Percentiles rank a stretch among this genome's conserved stretches.
phyloP scores from a whole-genome alignment of 2,797 vertebrate species.

The Hirundo rustica region DNA sequence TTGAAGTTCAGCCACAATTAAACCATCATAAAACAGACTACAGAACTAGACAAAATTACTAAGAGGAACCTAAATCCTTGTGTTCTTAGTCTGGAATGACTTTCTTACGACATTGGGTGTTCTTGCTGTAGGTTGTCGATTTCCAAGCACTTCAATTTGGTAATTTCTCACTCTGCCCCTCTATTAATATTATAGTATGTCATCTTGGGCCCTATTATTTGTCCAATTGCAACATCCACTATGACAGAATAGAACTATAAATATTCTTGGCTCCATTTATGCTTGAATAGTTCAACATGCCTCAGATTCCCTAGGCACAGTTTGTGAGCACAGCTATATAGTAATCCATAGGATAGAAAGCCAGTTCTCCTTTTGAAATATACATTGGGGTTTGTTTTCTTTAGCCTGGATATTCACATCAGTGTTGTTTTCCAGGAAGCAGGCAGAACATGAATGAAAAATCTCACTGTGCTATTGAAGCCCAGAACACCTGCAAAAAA shows the following conservation, averaged over 20 bases:
- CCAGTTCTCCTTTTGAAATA: constrained; percentile 58
- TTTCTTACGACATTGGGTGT: constrained; percentile 70
- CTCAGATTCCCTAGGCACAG: constrained; percentile 18
- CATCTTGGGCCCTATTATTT: constrained; percentile 66
- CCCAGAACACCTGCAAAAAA: constrained; percentile 52
- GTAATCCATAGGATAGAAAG: constrained; percentile 45
- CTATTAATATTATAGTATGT: constrained; percentile 68
- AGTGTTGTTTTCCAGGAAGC: constrained; percentile 51
- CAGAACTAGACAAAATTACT: constrained; percentile 60
- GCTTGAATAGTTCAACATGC: constrained; percentile 54
- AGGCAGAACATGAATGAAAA: constrained; percentile 50
- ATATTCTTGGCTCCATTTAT: constrained; percentile 66
- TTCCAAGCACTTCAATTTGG: constrained; percentile 33
- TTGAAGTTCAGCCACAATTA: constrained; percentile 69
- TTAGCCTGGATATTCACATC: constrained; percentile 59
- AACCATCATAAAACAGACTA: constrained; percentile 59
- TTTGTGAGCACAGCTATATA: constrained; percentile 36
- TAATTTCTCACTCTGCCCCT: constrained; percentile 41
- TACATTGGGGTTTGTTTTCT: constrained; percentile 52
- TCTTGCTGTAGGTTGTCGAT: constrained; percentile 46
- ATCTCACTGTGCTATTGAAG: constrained; percentile 64
- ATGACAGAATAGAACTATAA: constrained; percentile 65
- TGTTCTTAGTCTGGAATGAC: constrained; percentile 10
- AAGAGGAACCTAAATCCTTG: constrained; percentile 45
- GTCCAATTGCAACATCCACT: constrained; percentile 51